These are phyloP conservation scores for Drosophila setosimentum DNA, from an alignment of 2,888 invertebrate species.

Conservation along the genomic window DNA sequence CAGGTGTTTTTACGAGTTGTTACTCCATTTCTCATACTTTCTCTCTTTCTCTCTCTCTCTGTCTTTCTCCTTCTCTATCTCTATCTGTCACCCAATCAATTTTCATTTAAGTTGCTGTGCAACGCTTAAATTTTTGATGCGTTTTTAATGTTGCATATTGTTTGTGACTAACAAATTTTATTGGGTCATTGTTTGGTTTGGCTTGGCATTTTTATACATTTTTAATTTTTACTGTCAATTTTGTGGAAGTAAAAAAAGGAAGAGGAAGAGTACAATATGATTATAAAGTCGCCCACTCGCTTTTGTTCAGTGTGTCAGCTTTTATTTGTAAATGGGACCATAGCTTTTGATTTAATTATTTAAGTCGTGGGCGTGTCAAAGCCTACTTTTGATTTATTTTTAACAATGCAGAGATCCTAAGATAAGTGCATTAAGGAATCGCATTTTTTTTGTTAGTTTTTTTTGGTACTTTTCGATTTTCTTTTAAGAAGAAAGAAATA, in stretches of 20 bases:
- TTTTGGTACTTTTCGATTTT: background rate
- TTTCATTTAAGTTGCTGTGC: constrained; percentile 32
- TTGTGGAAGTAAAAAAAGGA: constrained; percentile 2
- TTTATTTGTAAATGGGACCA: constrained; percentile 15
- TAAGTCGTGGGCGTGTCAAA: constrained; percentile 15
- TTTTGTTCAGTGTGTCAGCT: constrained; percentile 23
- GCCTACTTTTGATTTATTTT: background rate
- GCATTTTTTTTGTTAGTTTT: background rate
- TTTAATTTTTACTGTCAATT: constrained; percentile 50
- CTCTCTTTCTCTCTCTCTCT: background rate
- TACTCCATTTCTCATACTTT: constrained; percentile 19
- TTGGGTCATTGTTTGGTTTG: constrained; percentile 41
- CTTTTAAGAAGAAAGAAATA: background rate
- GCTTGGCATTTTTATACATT: constrained; percentile 28
- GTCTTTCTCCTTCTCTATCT: background rate
- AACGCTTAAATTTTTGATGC: constrained; percentile 27
- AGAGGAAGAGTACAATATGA: background rate
- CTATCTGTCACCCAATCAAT: constrained; percentile 15
- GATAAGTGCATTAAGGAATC: background rate
- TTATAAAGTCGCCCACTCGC: constrained; percentile 29
- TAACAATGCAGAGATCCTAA: background rate
- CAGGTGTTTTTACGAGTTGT: constrained; percentile 69
- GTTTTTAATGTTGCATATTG: constrained; percentile 47
- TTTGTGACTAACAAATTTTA: constrained; percentile 43
- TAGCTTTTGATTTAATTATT: constrained; percentile 4